Percentiles rank a stretch among this genome's conserved stretches.
These are phyloP conservation scores for Notiomystis cincta DNA, from an alignment of 2,113 vertebrate genomes.

Conservation along the genomic window DNA sequence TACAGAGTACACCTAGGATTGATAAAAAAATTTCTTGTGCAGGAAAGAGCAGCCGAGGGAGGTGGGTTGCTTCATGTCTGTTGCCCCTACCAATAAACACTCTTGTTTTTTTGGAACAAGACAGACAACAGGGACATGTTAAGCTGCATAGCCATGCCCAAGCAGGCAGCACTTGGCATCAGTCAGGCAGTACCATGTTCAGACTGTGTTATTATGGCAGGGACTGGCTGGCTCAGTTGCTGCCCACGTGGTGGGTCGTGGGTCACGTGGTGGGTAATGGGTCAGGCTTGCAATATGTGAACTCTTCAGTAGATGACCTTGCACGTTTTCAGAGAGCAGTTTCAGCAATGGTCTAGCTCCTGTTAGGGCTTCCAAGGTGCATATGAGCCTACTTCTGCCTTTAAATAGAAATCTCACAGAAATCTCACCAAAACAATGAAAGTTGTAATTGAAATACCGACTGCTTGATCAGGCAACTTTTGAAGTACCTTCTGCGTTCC, in stretches of 20 bases:
- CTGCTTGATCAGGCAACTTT: not conserved
- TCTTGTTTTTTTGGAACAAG: not conserved
- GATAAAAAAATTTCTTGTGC: not conserved
- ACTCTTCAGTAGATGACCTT: not conserved
- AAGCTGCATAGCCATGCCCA: accelerated
- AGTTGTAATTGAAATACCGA: not conserved
- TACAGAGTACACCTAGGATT: not conserved
- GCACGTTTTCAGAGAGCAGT: not conserved
- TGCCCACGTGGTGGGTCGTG: accelerated
- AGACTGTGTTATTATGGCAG: accelerated
- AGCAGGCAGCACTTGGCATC: not conserved
- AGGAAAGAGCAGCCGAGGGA: not conserved
- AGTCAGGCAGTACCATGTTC: accelerated
- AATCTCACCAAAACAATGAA: not conserved
- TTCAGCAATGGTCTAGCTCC: not conserved
- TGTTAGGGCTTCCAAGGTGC: not conserved
- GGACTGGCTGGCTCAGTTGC: accelerated
- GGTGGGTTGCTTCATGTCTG: not conserved
- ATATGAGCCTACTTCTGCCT: not conserved
- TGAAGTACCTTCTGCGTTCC: not conserved
- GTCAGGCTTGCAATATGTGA: accelerated
- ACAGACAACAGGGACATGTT: no score
- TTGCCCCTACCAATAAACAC: not conserved
- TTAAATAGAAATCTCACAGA: not conserved
- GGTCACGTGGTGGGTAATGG: accelerated